Percentiles rank a stretch among this genome's conserved stretches.
Conservation (phyloP, 2,113 vertebrate genomes). For the Zosterops lateralis region DNA sequence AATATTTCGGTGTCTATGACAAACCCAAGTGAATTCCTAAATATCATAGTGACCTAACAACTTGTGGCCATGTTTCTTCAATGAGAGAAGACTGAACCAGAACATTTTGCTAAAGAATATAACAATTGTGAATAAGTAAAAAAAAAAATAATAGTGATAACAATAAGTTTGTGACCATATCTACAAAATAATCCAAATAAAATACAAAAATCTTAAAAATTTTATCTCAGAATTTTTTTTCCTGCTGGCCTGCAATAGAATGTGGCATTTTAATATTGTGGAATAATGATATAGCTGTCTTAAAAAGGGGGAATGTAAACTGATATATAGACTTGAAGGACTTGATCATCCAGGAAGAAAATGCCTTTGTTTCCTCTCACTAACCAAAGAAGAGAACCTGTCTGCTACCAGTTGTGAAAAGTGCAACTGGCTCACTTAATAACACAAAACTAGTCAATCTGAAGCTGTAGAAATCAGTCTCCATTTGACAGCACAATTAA, state of each 20-base stretch:
- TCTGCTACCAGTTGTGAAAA: neutral
- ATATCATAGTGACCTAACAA: neutral
- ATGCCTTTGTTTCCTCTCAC: neutral
- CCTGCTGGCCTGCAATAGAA: neutral
- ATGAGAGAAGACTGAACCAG: neutral
- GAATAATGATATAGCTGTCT: neutral
- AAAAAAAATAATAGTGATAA: neutral
- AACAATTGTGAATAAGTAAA: neutral
- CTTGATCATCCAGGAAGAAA: neutral
- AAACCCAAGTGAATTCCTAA: constrained; percentile 35
- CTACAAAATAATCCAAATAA: neutral
- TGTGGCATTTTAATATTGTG: neutral
- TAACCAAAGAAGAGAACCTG: neutral
- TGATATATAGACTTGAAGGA: neutral
- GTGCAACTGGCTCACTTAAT: neutral
- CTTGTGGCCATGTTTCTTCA: neutral
- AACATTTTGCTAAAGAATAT: neutral
- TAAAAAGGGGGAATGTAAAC: neutral
- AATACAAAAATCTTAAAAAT: neutral
- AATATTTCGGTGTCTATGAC: neutral
- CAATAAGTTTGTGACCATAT: neutral
- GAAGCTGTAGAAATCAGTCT: neutral
- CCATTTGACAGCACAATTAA: neutral
- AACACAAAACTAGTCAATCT: neutral
- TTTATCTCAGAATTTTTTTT: neutral